These are phyloP conservation scores for Hypselothyrea guttata DNA, from an alignment of 2,888 invertebrate genomes.

Conservation along the genomic window DNA sequence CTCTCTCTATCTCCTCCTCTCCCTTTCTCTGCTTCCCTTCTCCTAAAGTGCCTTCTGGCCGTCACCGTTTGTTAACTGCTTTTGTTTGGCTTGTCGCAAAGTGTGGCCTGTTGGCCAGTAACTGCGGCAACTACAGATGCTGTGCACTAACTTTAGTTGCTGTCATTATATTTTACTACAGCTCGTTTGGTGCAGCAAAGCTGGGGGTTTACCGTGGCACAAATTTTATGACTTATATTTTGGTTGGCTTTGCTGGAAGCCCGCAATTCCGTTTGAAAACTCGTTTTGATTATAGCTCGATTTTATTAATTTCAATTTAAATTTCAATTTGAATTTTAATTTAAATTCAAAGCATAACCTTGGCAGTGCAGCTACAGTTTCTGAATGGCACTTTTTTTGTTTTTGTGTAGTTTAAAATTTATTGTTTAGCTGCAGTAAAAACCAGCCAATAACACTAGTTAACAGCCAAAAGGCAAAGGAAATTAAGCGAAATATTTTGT, in stretches of 20 bases:
- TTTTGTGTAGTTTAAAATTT: no score
- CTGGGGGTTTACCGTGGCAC: no score
- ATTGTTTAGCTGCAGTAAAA: no score
- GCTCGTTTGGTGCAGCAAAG: no score
- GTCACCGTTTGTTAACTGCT: slow-evolving; percentile 63
- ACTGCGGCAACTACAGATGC: slow-evolving; percentile 15
- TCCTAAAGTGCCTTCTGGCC: background rate
- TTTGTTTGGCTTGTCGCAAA: slow-evolving; percentile 59
- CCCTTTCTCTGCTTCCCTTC: background rate
- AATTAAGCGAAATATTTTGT: no score
- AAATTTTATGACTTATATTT: background rate
- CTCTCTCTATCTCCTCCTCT: background rate
- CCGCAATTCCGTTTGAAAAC: background rate
- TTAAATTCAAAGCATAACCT: background rate
- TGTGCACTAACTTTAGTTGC: slow-evolving; percentile 18
- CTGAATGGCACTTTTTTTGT: background rate
- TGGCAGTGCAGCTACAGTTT: background rate
- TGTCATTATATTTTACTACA: slow-evolving; percentile 32
- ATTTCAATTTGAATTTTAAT: background rate
- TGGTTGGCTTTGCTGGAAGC: background rate
- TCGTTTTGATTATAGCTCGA: background rate
- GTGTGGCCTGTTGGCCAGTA: slow-evolving; percentile 50
- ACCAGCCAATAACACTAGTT: no score
- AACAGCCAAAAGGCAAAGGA: no score
- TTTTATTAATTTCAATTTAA: background rate